A percentile compares a stretch with the other conserved stretches of the same genome.
These are phyloP conservation scores for Cydia strobilella DNA, from an alignment of 1,140 invertebrate genomes.

Conservation along the genomic window DNA sequence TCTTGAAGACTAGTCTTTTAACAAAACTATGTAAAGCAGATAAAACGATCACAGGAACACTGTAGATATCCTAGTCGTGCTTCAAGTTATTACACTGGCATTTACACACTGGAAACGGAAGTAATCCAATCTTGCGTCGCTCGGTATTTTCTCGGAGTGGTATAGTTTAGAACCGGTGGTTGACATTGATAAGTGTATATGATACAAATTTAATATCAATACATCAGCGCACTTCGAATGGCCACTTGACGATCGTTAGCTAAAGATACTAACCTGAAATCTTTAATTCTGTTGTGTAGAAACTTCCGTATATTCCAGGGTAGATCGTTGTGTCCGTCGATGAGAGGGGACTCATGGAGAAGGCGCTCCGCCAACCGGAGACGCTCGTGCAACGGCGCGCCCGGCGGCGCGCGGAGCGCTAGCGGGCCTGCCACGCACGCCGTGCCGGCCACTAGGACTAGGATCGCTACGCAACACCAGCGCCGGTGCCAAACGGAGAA, in stretches of 20 bases:
- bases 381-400: constrained; percentile 83
- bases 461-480: constrained; percentile 84
- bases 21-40: too few relatives aligned
- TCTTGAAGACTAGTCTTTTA: too few relatives aligned
- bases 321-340: constrained; percentile 94
- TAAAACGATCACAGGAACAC: too few relatives aligned
- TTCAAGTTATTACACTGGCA: too few relatives aligned
- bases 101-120: too few relatives aligned
- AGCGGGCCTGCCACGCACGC: constrained; percentile 85
- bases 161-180: too few relatives aligned
- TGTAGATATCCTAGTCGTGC: too few relatives aligned
- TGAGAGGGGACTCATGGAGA: constrained; percentile 83
- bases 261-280: constrained; percentile 83
- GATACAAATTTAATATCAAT: too few relatives aligned
- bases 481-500: constrained; percentile 77
- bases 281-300: constrained; percentile 91
- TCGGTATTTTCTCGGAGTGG: too few relatives aligned
- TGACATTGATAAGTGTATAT: too few relatives aligned
- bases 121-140: too few relatives aligned
- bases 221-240: too few relatives aligned
- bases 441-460: constrained; percentile 83
- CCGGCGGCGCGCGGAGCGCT: constrained; percentile 83
- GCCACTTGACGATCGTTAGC: background rate
- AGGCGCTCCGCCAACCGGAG: constrained; percentile 82
- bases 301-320: constrained; percentile 94